Conservation (phyloP, 2,888 invertebrate genomes). For the Limnephilus rhombicus region DNA sequence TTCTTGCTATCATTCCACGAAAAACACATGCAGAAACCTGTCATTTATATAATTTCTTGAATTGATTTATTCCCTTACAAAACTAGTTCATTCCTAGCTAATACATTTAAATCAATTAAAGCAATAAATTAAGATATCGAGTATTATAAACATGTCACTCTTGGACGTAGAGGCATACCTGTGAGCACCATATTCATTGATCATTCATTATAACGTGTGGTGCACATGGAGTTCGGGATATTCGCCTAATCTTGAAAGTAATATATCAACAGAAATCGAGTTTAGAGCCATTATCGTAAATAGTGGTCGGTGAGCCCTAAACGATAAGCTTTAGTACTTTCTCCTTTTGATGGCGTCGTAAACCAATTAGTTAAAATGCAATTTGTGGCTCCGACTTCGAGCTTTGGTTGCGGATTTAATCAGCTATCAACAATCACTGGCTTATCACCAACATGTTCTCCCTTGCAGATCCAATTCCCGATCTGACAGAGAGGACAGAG, state of each 20-base stretch:
- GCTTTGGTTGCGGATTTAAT: slow-evolving; percentile 24
- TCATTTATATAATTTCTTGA: slow-evolving; percentile 4
- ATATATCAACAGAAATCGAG: slow-evolving; percentile 6
- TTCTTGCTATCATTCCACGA: neutral
- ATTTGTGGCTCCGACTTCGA: slow-evolving; percentile 18
- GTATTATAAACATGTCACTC: slow-evolving; percentile 8
- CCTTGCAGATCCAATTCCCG: neutral
- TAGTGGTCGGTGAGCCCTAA: neutral
- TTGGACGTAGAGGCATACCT: neutral
- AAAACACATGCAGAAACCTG: neutral
- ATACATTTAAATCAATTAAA: slow-evolving; percentile 23
- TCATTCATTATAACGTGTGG: neutral
- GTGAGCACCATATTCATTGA: neutral
- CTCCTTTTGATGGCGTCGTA: slow-evolving; percentile 6
- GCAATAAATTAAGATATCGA: slow-evolving; percentile 33
- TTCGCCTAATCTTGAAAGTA: neutral
- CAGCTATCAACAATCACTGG: slow-evolving; percentile 30
- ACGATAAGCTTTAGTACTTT: neutral
- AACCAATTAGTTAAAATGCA: slow-evolving; percentile 42
- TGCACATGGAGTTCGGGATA: neutral
- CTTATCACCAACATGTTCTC: slow-evolving; percentile 3
- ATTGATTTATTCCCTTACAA: neutral
- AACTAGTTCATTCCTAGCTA: neutral
- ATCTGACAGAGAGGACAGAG: neutral
- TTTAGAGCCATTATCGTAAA: slow-evolving; percentile 12